Evolutionary conservation across 2,888 invertebrate species (phyloP).

Genomic region (Phalera bucephala): DNA sequence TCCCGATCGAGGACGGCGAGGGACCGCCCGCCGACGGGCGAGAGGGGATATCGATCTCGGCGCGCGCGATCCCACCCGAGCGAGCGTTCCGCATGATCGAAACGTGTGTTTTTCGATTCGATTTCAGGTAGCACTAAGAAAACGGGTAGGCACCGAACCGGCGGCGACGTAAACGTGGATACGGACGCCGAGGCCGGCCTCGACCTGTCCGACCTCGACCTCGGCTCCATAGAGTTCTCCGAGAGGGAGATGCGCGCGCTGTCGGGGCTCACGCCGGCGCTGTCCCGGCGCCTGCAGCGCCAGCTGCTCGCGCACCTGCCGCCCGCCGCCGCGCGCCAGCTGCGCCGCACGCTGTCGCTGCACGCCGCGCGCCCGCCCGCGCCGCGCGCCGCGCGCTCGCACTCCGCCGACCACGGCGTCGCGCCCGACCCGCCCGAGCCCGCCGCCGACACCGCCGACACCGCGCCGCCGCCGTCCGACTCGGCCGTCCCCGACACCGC

Average conservation of each 20-base stretch:
- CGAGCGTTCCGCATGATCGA: slow-evolving; percentile 81
- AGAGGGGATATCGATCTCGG: slow-evolving; percentile 22
- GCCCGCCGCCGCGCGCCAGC: slow-evolving; percentile 85
- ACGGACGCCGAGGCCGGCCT: slow-evolving; percentile 55
- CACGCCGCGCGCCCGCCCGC: slow-evolving; percentile 39
- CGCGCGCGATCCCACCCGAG: slow-evolving; percentile 66
- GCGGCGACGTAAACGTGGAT: slow-evolving; percentile 36
- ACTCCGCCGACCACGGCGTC: slow-evolving; percentile 42
- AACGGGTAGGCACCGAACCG: slow-evolving; percentile 60
- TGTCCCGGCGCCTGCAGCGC: slow-evolving; percentile 87
- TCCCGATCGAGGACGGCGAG: slow-evolving; percentile 2
- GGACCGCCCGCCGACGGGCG: slow-evolving; percentile 19
- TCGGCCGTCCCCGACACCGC: neutral
- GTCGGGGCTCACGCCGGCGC: slow-evolving; percentile 87
- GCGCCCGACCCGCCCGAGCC: slow-evolving; percentile 19
- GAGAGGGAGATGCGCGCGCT: slow-evolving; percentile 87
- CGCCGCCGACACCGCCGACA: slow-evolving; percentile 8
- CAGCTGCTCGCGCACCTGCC: slow-evolving; percentile 88
- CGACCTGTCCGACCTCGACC: slow-evolving; percentile 85
- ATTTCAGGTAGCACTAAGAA: slow-evolving; percentile 78
- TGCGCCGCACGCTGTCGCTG: slow-evolving; percentile 86
- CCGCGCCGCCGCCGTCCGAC: slow-evolving; percentile 8
- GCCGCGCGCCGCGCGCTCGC: slow-evolving; percentile 41
- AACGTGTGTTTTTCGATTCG: slow-evolving; percentile 80
- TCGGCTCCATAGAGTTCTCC: slow-evolving; percentile 86